These are phyloP conservation scores for Leucophenga varia DNA, from an alignment of 1,140 invertebrate species.

Conservation along the genomic window DNA sequence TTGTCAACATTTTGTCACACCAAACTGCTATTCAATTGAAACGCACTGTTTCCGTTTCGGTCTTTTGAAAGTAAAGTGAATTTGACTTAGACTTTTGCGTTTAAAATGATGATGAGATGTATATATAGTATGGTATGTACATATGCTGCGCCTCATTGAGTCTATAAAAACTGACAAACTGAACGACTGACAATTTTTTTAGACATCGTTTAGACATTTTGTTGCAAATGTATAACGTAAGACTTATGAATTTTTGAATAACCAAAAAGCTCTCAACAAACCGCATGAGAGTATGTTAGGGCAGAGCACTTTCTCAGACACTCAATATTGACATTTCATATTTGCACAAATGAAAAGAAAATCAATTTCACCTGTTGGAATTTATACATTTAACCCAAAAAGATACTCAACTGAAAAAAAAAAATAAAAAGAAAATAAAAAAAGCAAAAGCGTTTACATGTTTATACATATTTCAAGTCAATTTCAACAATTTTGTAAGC, in stretches of 20 bases:
- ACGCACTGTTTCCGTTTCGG: too few relatives aligned
- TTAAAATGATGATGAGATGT: too few relatives aligned
- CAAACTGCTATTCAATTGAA: too few relatives aligned
- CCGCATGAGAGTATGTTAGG: slow-evolving; percentile 10
- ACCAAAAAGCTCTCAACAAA: slow-evolving; percentile 21
- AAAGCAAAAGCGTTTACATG: too few relatives aligned
- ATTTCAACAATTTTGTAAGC: not conserved
- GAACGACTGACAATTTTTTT: too few relatives aligned
- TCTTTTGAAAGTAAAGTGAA: slow-evolving; percentile 32
- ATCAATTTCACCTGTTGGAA: slow-evolving; percentile 55
- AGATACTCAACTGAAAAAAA: slow-evolving; percentile 18
- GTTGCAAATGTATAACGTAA: slow-evolving; percentile 17
- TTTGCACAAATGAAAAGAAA: slow-evolving; percentile 56
- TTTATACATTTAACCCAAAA: slow-evolving; percentile 49
- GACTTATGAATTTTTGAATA: slow-evolving; percentile 38
- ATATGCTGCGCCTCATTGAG: too few relatives aligned
- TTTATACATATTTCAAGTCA: slow-evolving; percentile 14
- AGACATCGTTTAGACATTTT: too few relatives aligned
- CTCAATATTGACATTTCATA: slow-evolving; percentile 56
- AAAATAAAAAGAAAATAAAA: too few relatives aligned
- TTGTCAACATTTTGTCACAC: too few relatives aligned
- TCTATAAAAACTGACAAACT: too few relatives aligned
- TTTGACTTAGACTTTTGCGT: slow-evolving; percentile 28
- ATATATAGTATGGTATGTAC: too few relatives aligned
- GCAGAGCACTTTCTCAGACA: slow-evolving; percentile 49